Evolutionary conservation across 2,113 vertebrate species (phyloP), one percentile per base, ranked within the genome.

Genomic region (Sturnus vulgaris): DNA sequence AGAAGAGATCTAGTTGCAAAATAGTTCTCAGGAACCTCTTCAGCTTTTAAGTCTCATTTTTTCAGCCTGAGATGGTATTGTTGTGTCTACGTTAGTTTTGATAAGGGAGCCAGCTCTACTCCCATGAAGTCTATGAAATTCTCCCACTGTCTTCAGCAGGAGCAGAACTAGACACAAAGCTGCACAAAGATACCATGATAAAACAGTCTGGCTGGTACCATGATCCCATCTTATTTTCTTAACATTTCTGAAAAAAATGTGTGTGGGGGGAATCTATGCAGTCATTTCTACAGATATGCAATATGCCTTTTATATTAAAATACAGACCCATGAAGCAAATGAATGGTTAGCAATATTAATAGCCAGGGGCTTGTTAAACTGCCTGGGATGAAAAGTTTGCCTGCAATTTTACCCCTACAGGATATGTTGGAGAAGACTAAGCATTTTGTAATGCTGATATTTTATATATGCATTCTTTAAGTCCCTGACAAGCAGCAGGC

Each of bases 11-110:
- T 1, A 52, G 37, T 88, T 77, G 81, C 42, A 92, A 86, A 95
- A 88, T 11, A 92, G 91, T 92, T 94, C 73, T 92, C 60, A 47
- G 27, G 72, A 92, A 84, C 39, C 17, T 35, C 89, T 93, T 84
- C 65, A 94, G 46, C 50, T 78, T 81, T 86, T 66, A 93, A 93
- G 79, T 40, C 57, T 66, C 64, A 72, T 96, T 94, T 95, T 70
- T 53, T 81, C 53, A 93, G 22, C 31, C 53, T 63, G 68, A 83
- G 91, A 96, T 78, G 25, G 75, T 39, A 80, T 53, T 86, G 71
- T 68, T 90, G 37, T 90, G 75, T 59, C 86, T 76, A 76, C 0
- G 0, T 56, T 35, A 68, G 85, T 82, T 90, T 76, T 88, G 63
- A 71, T 94, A 89, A 92, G 33, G 47, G 12, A 93, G 49, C 33